These are phyloP conservation scores for Strigamia transsilvanica DNA, from an alignment of 2,888 invertebrate species.

Conservation along the genomic window DNA sequence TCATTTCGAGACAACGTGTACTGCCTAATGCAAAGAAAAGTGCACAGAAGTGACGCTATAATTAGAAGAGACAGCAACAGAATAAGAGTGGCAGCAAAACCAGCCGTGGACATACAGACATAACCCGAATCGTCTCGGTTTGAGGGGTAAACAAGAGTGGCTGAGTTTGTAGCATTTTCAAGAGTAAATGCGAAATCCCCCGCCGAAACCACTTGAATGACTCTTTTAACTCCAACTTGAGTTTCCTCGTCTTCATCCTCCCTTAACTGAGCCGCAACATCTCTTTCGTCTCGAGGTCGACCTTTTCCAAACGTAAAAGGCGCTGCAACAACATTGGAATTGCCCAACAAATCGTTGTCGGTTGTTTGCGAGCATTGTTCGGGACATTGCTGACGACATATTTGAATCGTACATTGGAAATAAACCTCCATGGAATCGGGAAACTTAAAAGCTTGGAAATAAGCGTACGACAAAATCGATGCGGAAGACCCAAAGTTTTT, in stretches of 20 bases:
- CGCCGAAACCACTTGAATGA: conserved; percentile 78
- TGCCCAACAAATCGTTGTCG: neutral
- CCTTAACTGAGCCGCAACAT: conserved; percentile 58
- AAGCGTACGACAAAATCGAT: conserved; percentile 88
- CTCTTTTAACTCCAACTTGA: conserved; percentile 59
- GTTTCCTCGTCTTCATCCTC: conserved; percentile 56
- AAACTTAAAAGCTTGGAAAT: conserved; percentile 95
- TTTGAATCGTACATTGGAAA: conserved; percentile 94
- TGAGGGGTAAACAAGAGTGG: conserved; percentile 73
- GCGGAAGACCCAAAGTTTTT: conserved; percentile 95
- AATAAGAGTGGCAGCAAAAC: conserved; percentile 85
- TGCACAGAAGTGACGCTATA: conserved; percentile 84
- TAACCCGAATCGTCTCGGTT: conserved; percentile 71
- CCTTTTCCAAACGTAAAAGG: conserved; percentile 61
- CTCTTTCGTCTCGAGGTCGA: conserved; percentile 62
- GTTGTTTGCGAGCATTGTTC: conserved; percentile 78
- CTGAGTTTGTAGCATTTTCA: conserved; percentile 69
- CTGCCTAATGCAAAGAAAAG: conserved; percentile 82
- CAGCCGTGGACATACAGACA: conserved; percentile 94
- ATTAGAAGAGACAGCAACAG: conserved; percentile 82
- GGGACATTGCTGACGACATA: conserved; percentile 90
- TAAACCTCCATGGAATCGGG: conserved; percentile 97
- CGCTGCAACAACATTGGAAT: conserved; percentile 51
- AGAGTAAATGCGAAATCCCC: conserved; percentile 86
- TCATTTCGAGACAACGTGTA: conserved; percentile 56